Conservation (phyloP, 2,113 vertebrate genomes). For the Desmodus rotundus region DNA sequence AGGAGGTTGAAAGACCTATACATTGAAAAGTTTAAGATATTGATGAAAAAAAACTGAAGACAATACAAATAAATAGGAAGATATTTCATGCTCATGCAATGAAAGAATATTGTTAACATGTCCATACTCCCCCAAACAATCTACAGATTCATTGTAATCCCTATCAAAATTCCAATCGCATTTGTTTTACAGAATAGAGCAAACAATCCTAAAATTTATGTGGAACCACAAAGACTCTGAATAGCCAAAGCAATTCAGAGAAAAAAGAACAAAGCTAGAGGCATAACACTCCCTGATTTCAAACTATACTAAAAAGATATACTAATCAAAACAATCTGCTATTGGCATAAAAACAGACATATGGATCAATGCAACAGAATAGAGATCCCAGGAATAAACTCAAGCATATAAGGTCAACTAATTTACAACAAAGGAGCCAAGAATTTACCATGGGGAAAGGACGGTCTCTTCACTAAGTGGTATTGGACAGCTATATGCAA, state of each 20-base stretch:
- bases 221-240: background rate
- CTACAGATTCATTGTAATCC: background rate
- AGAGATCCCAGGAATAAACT: background rate
- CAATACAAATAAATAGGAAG: background rate
- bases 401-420: background rate
- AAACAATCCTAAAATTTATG: background rate
- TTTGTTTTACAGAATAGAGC: background rate
- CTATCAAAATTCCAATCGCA: background rate
- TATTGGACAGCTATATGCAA: background rate
- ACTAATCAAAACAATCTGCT: background rate
- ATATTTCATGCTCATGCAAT: background rate
- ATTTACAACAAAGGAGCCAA: background rate
- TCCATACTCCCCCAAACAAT: background rate
- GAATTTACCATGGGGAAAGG: background rate
- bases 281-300: background rate
- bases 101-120: background rate
- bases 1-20: background rate
- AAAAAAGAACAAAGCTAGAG: background rate
- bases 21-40: background rate
- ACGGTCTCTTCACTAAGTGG: background rate
- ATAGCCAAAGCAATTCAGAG: background rate
- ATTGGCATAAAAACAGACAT: background rate
- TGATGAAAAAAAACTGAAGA: background rate
- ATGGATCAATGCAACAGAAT: background rate
- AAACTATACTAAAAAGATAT: background rate